Evolutionary conservation across 2,113 vertebrate genomes (phyloP).

Genomic region (Aleadryas rufinucha): DNA sequence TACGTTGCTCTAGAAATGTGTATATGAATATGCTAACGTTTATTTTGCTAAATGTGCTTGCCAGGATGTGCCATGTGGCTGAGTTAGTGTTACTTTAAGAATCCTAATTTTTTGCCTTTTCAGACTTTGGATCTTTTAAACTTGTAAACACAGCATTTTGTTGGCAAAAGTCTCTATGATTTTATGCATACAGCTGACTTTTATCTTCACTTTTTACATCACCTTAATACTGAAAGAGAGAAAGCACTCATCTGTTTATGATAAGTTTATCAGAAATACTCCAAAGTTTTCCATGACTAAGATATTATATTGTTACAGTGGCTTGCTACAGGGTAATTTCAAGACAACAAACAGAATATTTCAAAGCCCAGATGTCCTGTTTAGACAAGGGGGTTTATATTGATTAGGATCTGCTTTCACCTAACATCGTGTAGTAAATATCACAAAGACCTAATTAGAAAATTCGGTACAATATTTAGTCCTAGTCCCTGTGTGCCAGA

Average conservation of each 20-base stretch:
- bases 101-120: slow-evolving; percentile 60
- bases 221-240: slow-evolving; percentile 51
- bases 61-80: slow-evolving; percentile 60
- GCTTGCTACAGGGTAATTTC: slow-evolving; percentile 53
- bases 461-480: slow-evolving; percentile 72
- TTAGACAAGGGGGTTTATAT: slow-evolving; percentile 66
- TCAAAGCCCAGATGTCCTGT: slow-evolving; percentile 70
- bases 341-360: slow-evolving; percentile 63
- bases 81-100: slow-evolving; percentile 62
- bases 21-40: slow-evolving; percentile 64
- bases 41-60: slow-evolving; percentile 48
- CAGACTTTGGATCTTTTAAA: slow-evolving; percentile 63
- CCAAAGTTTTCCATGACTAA: slow-evolving; percentile 41
- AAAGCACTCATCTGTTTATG: slow-evolving; percentile 37
- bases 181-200: slow-evolving; percentile 59
- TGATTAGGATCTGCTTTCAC: slow-evolving; percentile 69
- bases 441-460: slow-evolving; percentile 74
- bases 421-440: slow-evolving; percentile 61
- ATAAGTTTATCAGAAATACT: slow-evolving; percentile 58
- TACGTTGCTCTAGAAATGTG: slow-evolving; percentile 53
- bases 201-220: slow-evolving; percentile 52
- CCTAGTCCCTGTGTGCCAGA: slow-evolving; percentile 69
- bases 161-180: slow-evolving; percentile 7
- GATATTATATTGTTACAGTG: slow-evolving; percentile 55
- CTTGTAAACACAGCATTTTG: slow-evolving; percentile 57